A percentile compares a stretch with the other conserved stretches of the same genome.
Evolutionary conservation across 2,888 invertebrate species (phyloP).

Genomic region (Pherbina coryleti): DNA sequence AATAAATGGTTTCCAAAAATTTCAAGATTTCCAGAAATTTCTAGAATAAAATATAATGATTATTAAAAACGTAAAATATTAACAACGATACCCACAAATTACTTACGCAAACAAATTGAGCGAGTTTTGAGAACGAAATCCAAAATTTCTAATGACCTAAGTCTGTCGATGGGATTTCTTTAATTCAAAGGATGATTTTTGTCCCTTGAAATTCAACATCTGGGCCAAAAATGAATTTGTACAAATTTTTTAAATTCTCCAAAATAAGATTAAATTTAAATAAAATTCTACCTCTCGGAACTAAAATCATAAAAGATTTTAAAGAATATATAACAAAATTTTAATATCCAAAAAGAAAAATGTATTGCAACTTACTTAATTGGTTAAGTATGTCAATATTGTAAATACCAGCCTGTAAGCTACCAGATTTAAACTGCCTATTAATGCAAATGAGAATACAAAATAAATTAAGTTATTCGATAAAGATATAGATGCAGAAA

Average conservation of each 20-base stretch:
- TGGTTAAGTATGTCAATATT: background rate
- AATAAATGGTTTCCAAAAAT: no score
- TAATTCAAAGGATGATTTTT: background rate
- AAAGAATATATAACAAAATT: constrained; percentile 10
- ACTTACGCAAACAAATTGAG: no score
- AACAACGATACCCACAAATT: no score
- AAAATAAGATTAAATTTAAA: constrained; percentile 6
- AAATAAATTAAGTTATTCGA: background rate
- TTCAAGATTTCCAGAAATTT: no score
- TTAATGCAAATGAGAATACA: background rate
- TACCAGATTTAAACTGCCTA: constrained; percentile 18
- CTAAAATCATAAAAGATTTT: background rate
- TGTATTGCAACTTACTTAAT: background rate
- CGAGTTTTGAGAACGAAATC: no score
- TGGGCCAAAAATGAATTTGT: constrained; percentile 32
- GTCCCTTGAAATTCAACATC: background rate
- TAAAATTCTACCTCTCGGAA: constrained; percentile 37
- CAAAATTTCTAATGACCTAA: no score
- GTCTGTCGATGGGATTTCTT: background rate
- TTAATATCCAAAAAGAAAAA: background rate
- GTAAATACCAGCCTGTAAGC: constrained; percentile 7
- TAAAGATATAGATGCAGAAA: no score
- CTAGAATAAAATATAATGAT: no score
- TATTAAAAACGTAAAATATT: no score
- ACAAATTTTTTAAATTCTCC: constrained; percentile 29